These are phyloP conservation scores for Augiades crinisus DNA, from an alignment of 2,888 invertebrate species.

Conservation along the genomic window DNA sequence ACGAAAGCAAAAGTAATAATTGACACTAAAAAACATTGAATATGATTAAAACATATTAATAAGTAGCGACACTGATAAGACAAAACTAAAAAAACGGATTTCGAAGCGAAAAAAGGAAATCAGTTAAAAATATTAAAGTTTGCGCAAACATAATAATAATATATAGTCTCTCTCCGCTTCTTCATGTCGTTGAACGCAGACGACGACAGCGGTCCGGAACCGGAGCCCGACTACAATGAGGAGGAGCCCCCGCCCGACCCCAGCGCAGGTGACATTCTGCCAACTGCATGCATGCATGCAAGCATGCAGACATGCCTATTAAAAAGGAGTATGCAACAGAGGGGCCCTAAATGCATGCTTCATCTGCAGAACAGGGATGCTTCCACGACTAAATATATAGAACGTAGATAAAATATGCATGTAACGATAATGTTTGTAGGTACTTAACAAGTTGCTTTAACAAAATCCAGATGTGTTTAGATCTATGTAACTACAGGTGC, in stretches of 20 bases:
- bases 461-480: not conserved
- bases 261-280: conserved; percentile 52
- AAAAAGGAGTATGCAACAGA: not conserved
- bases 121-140: conserved; percentile 48
- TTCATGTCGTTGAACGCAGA: conserved; percentile 90
- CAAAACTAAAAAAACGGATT: not conserved
- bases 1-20: too few relatives aligned
- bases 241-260: conserved; percentile 70
- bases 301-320: too few relatives aligned
- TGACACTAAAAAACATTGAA: too few relatives aligned
- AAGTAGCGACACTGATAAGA: not conserved
- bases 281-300: conserved; percentile 7
- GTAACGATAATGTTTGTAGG: not conserved
- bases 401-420: not conserved
- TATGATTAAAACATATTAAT: too few relatives aligned
- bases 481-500: not conserved
- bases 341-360: conserved; percentile 1
- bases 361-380: not conserved
- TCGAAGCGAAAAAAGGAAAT: not conserved
- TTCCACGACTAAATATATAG: not conserved
- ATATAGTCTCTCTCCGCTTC: conserved; percentile 81
- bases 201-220: conserved; percentile 79
- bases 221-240: conserved; percentile 74
- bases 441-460: not conserved
- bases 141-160: conserved; percentile 81